Conservation (phyloP, 1,140 invertebrate species). For the Diprion similis region DNA sequence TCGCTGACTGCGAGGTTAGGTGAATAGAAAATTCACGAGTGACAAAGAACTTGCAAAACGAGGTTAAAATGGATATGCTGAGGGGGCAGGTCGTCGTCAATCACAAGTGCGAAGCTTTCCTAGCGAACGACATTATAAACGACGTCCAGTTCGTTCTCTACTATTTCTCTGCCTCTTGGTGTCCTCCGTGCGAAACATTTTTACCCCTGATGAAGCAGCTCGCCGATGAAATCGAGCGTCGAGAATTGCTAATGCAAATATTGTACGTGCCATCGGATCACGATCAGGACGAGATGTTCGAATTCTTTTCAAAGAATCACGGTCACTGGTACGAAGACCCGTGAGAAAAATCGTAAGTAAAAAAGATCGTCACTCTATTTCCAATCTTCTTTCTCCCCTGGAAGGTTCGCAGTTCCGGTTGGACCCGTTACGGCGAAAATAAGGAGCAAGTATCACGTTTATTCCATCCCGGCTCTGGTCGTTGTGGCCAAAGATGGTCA, state of each 20-base stretch:
- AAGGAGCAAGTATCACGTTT: slow-evolving; percentile 30
- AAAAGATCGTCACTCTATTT: not conserved
- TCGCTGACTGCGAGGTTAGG: not conserved
- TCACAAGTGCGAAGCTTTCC: slow-evolving; percentile 26
- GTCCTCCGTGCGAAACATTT: slow-evolving; percentile 34
- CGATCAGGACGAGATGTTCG: slow-evolving; percentile 29
- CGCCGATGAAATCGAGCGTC: slow-evolving; percentile 21
- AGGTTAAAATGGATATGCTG: slow-evolving; percentile 32
- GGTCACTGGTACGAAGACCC: slow-evolving; percentile 31
- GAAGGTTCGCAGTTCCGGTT: slow-evolving; percentile 32
- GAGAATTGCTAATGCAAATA: slow-evolving; percentile 31
- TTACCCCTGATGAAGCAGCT: slow-evolving; percentile 27
- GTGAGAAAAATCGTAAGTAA: not conserved
- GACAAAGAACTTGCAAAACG: not conserved
- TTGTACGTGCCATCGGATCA: slow-evolving; percentile 36
- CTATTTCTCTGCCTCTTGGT: slow-evolving; percentile 40
- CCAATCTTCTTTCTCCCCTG: not conserved
- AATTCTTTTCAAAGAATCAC: slow-evolving; percentile 28
- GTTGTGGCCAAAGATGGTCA: slow-evolving; percentile 27
- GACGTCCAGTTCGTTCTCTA: slow-evolving; percentile 28
- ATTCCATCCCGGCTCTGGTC: slow-evolving; percentile 27
- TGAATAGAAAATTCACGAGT: slow-evolving; percentile 12
- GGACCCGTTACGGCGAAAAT: slow-evolving; percentile 24
- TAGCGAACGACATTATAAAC: slow-evolving; percentile 29
- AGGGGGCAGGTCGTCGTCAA: slow-evolving; percentile 31